phyloP scores from a whole-genome alignment of 1,140 invertebrate species.

The Steinernema feltiae region DNA sequence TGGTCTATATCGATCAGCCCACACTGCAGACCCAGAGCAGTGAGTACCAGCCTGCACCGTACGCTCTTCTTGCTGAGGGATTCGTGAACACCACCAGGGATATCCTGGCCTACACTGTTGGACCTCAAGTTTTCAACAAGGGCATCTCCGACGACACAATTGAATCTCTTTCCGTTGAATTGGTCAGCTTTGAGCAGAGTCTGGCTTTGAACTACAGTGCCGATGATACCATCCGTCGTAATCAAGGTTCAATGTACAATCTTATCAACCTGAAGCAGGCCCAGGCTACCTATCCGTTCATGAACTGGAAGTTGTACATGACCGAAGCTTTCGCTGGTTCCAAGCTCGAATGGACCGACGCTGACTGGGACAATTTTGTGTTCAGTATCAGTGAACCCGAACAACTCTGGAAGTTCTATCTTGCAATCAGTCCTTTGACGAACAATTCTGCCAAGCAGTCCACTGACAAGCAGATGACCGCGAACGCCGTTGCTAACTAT shows the following conservation, averaged over 20 bases:
- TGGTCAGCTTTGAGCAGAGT: conserved; percentile 28
- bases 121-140: neutral
- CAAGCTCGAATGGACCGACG: neutral
- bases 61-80: neutral
- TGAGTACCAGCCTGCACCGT: neutral
- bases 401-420: neutral
- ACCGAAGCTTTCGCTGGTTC: neutral
- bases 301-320: conserved; percentile 26
- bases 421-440: neutral
- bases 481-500: conserved; percentile 33
- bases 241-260: conserved; percentile 26
- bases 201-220: conserved; percentile 31
- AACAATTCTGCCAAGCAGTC: neutral
- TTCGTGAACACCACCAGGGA: neutral
- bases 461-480: neutral
- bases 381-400: neutral
- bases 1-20: conserved; percentile 33
- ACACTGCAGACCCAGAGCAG: neutral
- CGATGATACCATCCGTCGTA: conserved; percentile 26
- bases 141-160: neutral
- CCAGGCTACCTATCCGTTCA: conserved; percentile 13
- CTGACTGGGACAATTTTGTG: neutral
- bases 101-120: neutral
- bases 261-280: conserved; percentile 11
- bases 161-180: neutral